Base-by-base conservation (phyloP, 2,113 vertebrate genomes). In the Physeter macrocephalus region DNA sequence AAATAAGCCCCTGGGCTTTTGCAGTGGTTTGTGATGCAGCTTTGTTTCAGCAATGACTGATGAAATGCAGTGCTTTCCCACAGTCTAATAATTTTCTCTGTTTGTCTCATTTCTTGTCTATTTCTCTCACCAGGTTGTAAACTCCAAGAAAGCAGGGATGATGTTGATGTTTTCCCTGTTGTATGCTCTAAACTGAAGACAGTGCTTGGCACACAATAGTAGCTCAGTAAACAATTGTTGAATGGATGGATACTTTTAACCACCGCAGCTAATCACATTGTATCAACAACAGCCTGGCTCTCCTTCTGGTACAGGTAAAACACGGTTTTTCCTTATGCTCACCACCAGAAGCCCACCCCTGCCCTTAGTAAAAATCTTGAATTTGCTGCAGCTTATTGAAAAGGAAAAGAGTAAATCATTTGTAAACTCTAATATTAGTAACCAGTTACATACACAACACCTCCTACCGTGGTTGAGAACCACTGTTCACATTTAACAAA, bases 271-370 rank as follows among this genome's bases (percentile, higher is more conserved):
- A 10, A 27, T 78, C 54, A 15, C 4, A 8, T 2, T 21, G 43
- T 4, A 8, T 43, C 36, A 8, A 9, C 6, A 34, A 41, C 2
- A 34, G 90, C 39, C 5, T 39, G 1, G 1, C 3, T 52, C 5
- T 14, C 69, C 27, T 59, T 23, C 0, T 0, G 67, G 67, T 43
- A 21, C 57, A 17, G 43, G 82, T 9, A 3, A 84, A 29, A 57
- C 31, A 23, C 0, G 5, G 5, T 43, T 64, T 54, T 34, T 25
- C 18, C 27, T 41, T 39, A 6, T 17, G 25, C 6, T 82, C 27
- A 25, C 17, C 10, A 31, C 29, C 78, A 86, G 80, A 41, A 59
- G 21, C 5, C 7, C 18, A 17, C 3, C 72, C 46, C 49, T 77
- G 46, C 6, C 17, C n/a, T 81, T 39, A 39, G 27, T 57, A 81